These are phyloP conservation scores for Leucoraja ocellata DNA, from an alignment of 2,797 vertebrate species.

Conservation along the genomic window DNA sequence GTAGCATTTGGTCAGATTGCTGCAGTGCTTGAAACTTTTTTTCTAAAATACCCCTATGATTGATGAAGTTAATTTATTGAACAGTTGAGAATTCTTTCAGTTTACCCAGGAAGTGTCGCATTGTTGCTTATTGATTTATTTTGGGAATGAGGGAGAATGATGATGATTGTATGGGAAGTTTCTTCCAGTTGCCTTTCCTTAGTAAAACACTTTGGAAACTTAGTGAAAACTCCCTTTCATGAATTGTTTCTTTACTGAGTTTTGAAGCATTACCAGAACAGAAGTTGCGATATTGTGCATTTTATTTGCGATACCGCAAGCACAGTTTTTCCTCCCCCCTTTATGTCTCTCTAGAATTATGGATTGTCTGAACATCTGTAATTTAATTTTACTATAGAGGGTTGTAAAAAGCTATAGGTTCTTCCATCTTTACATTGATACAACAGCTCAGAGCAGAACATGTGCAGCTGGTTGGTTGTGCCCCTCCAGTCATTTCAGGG, in stretches of 20 bases:
- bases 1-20: conserved; percentile 14
- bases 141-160: neutral
- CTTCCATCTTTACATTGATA: neutral
- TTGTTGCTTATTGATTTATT: neutral
- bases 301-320: neutral
- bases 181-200: neutral
- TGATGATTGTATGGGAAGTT: neutral
- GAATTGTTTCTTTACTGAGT: neutral
- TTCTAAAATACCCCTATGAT: neutral
- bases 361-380: neutral
- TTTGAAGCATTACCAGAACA: neutral
- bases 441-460: neutral
- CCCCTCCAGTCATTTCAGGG: too few relatives aligned
- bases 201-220: neutral
- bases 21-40: neutral
- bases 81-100: neutral
- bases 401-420: neutral
- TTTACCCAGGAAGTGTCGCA: neutral
- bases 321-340: neutral
- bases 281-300: neutral
- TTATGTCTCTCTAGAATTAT: neutral
- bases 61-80: neutral
- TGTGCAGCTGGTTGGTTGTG: neutral
- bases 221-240: neutral
- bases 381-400: neutral